Base-by-base conservation (phyloP, 2,113 vertebrate species). In the Piprites chloris region DNA sequence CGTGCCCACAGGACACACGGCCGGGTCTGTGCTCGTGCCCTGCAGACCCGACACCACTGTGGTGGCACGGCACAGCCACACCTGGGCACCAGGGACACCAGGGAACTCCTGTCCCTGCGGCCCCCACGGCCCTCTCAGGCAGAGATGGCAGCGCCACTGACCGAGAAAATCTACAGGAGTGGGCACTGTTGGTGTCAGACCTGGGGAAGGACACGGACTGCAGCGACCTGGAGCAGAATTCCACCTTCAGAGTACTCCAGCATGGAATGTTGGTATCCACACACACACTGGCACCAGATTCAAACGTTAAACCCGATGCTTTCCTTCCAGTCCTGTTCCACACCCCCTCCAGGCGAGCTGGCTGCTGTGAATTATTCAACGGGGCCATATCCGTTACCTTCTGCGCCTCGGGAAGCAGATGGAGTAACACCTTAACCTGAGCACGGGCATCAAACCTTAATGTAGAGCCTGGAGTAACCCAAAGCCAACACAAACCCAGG, bases 371-470 rank as follows among this genome's bases (percentile, higher is more conserved):
- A 96, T 97, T 94, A 97, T 97, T 93, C 49, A 93, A 13, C 2
- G 39, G 68, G 61, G 56, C 67, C 69, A 22, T 95, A 86, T 95
- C 92, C 83, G 53, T 96, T 96, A 95, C 94, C 78, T 94, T 26
- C 82, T 16, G 21, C 20, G 3, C 19, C 83, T 63, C 65, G 52
- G 42, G n/a, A 71, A 65, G 72, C 80, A 94, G 93, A 78, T 91
- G 85, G 85, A 49, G 87, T 20, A 53, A 71, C 85, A 69, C n/a
- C 83, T 82, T 90, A 11, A 24, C 53, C 89, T 52, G 32, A 47
- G 65, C n/a, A 30, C 7, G 41, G 52, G 49, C 94, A 81, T 76
- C 90, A 59, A 50, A 80, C 47, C 56, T 74, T 71, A 76, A 62
- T 19, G 65, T 11, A 27, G 71, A 75, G 66, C 55, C 74, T 16